phyloP scores from a whole-genome alignment of 64 coral and sea anemone genomes.

The Montipora cactus region DNA sequence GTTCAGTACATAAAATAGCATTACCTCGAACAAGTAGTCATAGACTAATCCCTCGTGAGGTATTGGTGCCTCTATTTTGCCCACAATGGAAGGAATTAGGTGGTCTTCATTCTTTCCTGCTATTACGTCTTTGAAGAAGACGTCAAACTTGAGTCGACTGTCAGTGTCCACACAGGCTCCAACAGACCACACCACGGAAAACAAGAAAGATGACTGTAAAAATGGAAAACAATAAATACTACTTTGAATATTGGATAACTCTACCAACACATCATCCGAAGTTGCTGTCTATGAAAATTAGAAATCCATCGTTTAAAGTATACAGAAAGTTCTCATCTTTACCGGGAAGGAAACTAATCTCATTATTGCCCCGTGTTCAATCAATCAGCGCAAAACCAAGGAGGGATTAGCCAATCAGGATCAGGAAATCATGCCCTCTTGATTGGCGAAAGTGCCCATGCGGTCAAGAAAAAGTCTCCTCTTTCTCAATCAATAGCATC shows the following conservation, averaged over 20 bases:
- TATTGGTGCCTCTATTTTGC: conserved; percentile 92
- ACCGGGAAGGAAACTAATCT: too few relatives aligned
- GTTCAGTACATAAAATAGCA: not conserved
- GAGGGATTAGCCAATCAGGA: too few relatives aligned
- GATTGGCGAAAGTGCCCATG: too few relatives aligned
- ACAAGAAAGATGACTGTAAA: conserved; percentile 94
- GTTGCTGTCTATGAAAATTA: too few relatives aligned
- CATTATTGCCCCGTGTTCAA: too few relatives aligned
- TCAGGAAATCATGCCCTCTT: too few relatives aligned
- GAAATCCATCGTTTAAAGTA: too few relatives aligned
- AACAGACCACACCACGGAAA: conserved; percentile 96
- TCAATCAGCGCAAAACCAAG: too few relatives aligned
- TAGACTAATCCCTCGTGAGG: conserved; percentile 95
- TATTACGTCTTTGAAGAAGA: conserved; percentile 85
- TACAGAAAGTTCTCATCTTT: too few relatives aligned
- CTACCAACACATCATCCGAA: too few relatives aligned
- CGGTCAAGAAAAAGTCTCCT: too few relatives aligned
- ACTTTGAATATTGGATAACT: not conserved
- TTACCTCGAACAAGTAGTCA: conserved; percentile 99
- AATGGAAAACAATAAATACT: not conserved
- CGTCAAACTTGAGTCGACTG: conserved; percentile 94
- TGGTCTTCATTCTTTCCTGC: conserved; percentile 80
- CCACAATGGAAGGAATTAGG: conserved; percentile 84
- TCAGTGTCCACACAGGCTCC: conserved; percentile 98
- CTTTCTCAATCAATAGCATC: too few relatives aligned